Percentiles rank a stretch among this genome's conserved stretches.
Evolutionary conservation across 2,113 vertebrate genomes (phyloP).

Genomic region (Piaya cayana): DNA sequence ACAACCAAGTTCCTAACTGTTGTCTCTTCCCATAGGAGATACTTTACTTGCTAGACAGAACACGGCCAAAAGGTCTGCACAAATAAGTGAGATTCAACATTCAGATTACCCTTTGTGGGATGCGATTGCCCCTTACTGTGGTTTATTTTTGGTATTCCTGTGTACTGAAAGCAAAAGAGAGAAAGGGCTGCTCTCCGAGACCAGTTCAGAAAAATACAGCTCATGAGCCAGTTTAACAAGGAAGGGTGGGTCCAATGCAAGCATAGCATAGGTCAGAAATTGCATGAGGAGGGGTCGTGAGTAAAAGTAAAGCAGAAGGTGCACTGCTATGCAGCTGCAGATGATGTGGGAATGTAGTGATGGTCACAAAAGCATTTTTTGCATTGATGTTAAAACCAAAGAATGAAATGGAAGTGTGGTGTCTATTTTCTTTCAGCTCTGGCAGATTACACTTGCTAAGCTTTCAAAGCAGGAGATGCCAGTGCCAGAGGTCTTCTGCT

Average conservation of each 20-base stretch:
- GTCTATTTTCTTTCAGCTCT: not conserved
- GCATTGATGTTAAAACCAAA: not conserved
- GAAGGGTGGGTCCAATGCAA: not conserved
- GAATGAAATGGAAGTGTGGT: not conserved
- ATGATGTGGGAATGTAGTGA: not conserved
- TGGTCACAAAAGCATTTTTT: not conserved
- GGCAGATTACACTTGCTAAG: not conserved
- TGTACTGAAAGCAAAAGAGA: not conserved
- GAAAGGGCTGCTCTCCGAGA: not conserved
- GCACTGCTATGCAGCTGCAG: not conserved
- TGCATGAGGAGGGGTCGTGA: accelerated
- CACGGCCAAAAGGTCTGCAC: not conserved
- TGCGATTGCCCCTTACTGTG: not conserved
- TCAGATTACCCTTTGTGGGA: not conserved
- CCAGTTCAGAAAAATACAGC: not conserved
- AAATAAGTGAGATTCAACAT: not conserved
- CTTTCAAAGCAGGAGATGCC: not conserved
- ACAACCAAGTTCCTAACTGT: not conserved
- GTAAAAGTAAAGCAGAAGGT: not conserved
- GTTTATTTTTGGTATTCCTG: not conserved
- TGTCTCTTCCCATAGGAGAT: not conserved
- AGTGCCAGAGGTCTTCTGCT: not conserved
- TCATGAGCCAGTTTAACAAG: not conserved
- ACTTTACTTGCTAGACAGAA: not conserved
- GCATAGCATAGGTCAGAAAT: accelerated